Evolutionary conservation across 2,113 vertebrate species (phyloP), one percentile per base, ranked within the genome.

Genomic region (Clarias batrachus): DNA sequence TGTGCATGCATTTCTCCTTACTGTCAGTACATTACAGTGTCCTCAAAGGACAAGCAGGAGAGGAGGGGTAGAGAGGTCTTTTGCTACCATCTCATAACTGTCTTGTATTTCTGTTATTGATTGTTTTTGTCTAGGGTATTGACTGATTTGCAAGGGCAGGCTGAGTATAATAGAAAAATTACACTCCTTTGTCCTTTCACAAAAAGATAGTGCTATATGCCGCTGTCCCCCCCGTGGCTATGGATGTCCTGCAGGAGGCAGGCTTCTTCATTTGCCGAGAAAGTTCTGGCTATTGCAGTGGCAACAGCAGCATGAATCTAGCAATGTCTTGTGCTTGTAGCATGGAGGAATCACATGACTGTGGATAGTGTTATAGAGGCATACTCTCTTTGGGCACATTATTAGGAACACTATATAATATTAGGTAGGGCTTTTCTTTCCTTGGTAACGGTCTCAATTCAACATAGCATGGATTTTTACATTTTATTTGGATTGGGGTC

Each of bases 121-220:
- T 92, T 91, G 91, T 89, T 90, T 90, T 90, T 90, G 90, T 91
- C 88, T 88, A 74, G 12, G 81, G 73, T 92, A 91, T 92, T 86
- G 92, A 92, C 89, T 91, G 86, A 77, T 91, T 90, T 91, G 88
- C 89, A 92, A 92, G 90, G 90, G 88, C 89, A 88, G 85, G 33
- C 87, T 90, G 78, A 87, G 83, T 88, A 76, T 90, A 91, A 92
- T 90, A 90, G 91, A 90, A 89, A 91, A 87, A 91, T 91, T 85
- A 90, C 88, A 87, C 74, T 52, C 76, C 79, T 89, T 79, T 89
- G 86, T 90, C 88, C 83, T 89, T 83, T 87, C 87, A 86, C 89
- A 88, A 85, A 85, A 89, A 82, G 81, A 78, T 84, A 70, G 25
- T 81, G 57, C 21, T 25, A 11, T 66, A 65, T 59, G 48, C 60